Base-by-base conservation (phyloP, 2,797 vertebrate genomes). In the Rhinella marina region DNA sequence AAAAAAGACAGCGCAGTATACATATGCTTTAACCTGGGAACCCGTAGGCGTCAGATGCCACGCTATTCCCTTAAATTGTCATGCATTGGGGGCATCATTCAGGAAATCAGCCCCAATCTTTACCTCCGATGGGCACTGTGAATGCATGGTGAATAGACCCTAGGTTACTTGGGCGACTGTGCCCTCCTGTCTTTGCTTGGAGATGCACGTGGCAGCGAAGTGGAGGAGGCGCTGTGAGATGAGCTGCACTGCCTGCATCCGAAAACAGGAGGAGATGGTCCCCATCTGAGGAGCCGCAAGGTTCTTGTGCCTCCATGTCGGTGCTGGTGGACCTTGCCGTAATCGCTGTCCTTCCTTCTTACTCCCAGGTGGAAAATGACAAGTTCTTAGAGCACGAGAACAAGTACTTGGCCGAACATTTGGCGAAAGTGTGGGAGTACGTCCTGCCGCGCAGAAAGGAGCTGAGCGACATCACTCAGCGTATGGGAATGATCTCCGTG, bases 361-460 rank as follows among this genome's bases (percentile, higher is more conserved):
- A 56, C 57, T 2, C 0, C 3, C 92, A 99, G 98, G 94, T 97
- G 76, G 97, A 98, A 79, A 96, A 95, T 0, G 97, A 96, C 90
- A 96, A 95, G 80, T 95, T 94, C 7, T 90, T 90, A 0, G 97
- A 98, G 14, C 98, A 99, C 0, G 98, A 99, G 92, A 94, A 94
- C 72, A 94, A 89, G 90, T 94, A 90, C 87, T 91, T 96, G 73
- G 92, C 91, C 0, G 98, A 99, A 75, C 98, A 99, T 92, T 90
- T 99, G 90, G 96, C 95, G 81, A 93, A 98, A 93, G 92, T 99
- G 61, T 95, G 98, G 93, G 85, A 93, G 13, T 88, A 91, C 0
- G 90, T 94, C 12, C 92, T 94, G 25, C 93, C 93, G 68, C 68
- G 93, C 0, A 92, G 80, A 14, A 50, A 92, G 0, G 95, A 94